These are phyloP conservation scores for Branchinecta lindahli DNA, from an alignment of 1,140 invertebrate species.

Conservation along the genomic window DNA sequence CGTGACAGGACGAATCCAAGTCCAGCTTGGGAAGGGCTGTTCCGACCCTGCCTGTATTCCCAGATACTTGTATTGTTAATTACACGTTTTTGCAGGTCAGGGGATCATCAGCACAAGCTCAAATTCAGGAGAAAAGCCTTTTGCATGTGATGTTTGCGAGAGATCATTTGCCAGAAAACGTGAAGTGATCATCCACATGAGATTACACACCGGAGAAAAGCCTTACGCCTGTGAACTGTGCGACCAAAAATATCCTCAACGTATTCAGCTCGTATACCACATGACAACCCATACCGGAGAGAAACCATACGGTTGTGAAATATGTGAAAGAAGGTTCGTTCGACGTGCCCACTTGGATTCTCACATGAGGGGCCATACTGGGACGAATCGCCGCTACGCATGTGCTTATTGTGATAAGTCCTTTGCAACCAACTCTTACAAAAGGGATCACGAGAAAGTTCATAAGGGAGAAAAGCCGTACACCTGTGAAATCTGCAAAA, in stretches of 20 bases:
- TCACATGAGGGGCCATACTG: too few relatives aligned
- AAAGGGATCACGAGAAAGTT: slow-evolving; percentile 83
- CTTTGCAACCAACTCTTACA: slow-evolving; percentile 88
- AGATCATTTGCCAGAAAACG: slow-evolving; percentile 43
- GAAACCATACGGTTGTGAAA: slow-evolving; percentile 46
- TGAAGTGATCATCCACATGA: not conserved
- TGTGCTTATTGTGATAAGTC: slow-evolving; percentile 86
- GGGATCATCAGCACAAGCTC: too few relatives aligned
- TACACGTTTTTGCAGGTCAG: too few relatives aligned
- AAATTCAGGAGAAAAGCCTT: slow-evolving; percentile 39
- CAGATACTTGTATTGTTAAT: too few relatives aligned
- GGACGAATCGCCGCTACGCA: slow-evolving; percentile 39
- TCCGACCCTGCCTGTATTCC: too few relatives aligned
- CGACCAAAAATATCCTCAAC: slow-evolving; percentile 87
- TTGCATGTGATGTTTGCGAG: slow-evolving; percentile 71
- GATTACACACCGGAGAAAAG: not conserved
- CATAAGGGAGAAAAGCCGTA: slow-evolving; percentile 99
- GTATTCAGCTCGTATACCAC: slow-evolving; percentile 93
- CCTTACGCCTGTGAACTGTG: slow-evolving; percentile 50
- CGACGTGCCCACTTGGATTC: too few relatives aligned
- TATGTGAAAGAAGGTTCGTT: too few relatives aligned
- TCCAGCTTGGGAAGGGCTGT: too few relatives aligned
- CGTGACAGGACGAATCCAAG: too few relatives aligned
- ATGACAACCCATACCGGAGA: slow-evolving; percentile 98
- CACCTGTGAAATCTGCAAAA: slow-evolving; percentile 94